Percentiles rank a stretch among this genome's conserved stretches.
phyloP scores from a whole-genome alignment of 2,888 invertebrate genomes.

The Campoletis raptor region DNA sequence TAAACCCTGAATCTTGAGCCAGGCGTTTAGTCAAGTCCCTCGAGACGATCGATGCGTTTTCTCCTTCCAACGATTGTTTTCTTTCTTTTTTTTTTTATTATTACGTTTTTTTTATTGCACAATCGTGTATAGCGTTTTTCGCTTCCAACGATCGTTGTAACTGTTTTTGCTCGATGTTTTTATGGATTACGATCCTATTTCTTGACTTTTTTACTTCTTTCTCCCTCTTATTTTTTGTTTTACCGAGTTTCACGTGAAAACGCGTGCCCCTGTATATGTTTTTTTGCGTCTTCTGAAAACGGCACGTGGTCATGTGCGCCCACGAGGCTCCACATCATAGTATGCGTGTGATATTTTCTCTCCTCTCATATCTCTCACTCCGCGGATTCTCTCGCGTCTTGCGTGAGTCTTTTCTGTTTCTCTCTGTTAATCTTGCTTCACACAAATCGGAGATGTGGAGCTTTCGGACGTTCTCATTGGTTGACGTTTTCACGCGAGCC shows the following conservation, averaged over 20 bases:
- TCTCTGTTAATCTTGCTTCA: constrained; percentile 30
- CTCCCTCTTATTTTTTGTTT: constrained; percentile 21
- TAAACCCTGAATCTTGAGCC: not conserved
- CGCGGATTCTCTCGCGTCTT: constrained; percentile 6
- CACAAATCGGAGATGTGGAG: constrained; percentile 13
- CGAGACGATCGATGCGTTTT: not conserved
- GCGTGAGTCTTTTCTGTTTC: not conserved
- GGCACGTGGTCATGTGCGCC: constrained; percentile 50
- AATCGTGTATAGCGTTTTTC: constrained; percentile 24
- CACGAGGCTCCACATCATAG: not conserved
- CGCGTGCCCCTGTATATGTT: constrained; percentile 21
- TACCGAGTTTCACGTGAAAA: not conserved
- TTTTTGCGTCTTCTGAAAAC: constrained; percentile 50
- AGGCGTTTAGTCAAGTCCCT: constrained; percentile 2
- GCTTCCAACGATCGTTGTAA: constrained; percentile 19
- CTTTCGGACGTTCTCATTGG: constrained; percentile 68
- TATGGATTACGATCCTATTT: not conserved
- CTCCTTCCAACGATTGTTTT: not conserved
- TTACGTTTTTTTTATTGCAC: constrained; percentile 37
- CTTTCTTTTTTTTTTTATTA: too few relatives aligned
- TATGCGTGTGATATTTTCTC: constrained; percentile 52
- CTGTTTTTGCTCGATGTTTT: constrained; percentile 13
- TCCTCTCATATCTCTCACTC: constrained; percentile 46
- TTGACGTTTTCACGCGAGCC: constrained; percentile 76
- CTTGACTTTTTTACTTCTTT: constrained; percentile 15